Conservation (phyloP, 1,140 invertebrate genomes). For the Coenobita brevimanus region DNA sequence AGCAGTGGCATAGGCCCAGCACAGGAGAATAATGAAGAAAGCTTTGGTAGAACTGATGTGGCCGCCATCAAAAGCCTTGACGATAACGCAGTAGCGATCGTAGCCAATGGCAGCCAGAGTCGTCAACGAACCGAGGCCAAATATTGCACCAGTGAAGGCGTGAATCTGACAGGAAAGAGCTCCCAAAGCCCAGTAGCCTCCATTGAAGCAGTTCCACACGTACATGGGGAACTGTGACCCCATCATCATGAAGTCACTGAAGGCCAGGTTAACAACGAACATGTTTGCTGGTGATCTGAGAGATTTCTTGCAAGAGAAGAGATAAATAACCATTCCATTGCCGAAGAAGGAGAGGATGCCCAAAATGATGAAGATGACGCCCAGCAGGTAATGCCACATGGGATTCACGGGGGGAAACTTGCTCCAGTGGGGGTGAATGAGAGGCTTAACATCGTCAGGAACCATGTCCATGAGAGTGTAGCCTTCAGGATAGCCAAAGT, state of each 20-base stretch:
- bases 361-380: slow-evolving; percentile 73
- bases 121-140: slow-evolving; percentile 70
- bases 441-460: slow-evolving; percentile 71
- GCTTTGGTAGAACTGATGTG: slow-evolving; percentile 70
- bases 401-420: slow-evolving; percentile 72
- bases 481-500: slow-evolving; percentile 26
- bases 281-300: slow-evolving; percentile 85
- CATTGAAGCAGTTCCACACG: slow-evolving; percentile 84
- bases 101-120: slow-evolving; percentile 71
- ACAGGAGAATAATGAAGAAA: slow-evolving; percentile 67
- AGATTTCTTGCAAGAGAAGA: slow-evolving; percentile 42
- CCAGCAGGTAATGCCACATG: slow-evolving; percentile 74
- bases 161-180: slow-evolving; percentile 88
- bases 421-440: slow-evolving; percentile 71
- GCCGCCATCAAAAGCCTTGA: slow-evolving; percentile 70
- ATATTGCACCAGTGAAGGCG: slow-evolving; percentile 79
- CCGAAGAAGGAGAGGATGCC: slow-evolving; percentile 70
- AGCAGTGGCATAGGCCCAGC: slow-evolving; percentile 69
- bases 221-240: slow-evolving; percentile 80
- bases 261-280: slow-evolving; percentile 87
- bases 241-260: slow-evolving; percentile 88
- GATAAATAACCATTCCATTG: slow-evolving; percentile 56
- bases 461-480: slow-evolving; percentile 65
- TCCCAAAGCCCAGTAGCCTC: slow-evolving; percentile 73
- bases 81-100: slow-evolving; percentile 72